Conservation (phyloP, 2,113 vertebrate species). For the Ciconia maguari region DNA sequence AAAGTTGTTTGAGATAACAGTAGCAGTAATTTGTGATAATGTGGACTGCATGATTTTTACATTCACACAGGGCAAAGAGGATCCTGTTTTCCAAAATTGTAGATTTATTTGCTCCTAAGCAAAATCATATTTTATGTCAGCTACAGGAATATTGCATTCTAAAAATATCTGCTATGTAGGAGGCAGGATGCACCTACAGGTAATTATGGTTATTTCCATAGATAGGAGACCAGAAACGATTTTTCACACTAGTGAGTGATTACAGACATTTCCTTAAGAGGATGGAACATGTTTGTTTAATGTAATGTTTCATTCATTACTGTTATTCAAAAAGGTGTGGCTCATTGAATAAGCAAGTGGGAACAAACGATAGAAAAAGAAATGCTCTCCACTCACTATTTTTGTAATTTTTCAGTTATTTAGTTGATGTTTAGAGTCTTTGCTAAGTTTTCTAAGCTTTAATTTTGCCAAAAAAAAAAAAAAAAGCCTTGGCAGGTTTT, state of each 20-base stretch:
- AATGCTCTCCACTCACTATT: neutral
- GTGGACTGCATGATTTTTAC: neutral
- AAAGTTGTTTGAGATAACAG: neutral
- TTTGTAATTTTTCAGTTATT: neutral
- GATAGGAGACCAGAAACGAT: neutral
- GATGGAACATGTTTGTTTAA: neutral
- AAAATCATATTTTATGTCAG: neutral
- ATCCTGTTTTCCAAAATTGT: neutral
- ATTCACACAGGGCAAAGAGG: neutral
- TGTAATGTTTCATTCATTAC: neutral
- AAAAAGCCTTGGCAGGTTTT: neutral
- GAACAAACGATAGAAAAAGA: neutral
- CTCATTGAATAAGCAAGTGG: neutral
- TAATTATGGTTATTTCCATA: neutral
- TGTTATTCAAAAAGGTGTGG: neutral
- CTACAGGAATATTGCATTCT: neutral
- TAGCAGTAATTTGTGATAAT: neutral
- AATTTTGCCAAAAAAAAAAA: neutral
- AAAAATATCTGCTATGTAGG: neutral
- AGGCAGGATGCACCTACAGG: neutral
- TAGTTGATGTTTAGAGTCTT: neutral
- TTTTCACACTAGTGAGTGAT: neutral
- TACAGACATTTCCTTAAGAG: neutral
- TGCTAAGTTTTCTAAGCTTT: neutral
- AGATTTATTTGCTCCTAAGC: neutral